Conservation (phyloP, 2,113 vertebrate genomes). For the Felis chaus region DNA sequence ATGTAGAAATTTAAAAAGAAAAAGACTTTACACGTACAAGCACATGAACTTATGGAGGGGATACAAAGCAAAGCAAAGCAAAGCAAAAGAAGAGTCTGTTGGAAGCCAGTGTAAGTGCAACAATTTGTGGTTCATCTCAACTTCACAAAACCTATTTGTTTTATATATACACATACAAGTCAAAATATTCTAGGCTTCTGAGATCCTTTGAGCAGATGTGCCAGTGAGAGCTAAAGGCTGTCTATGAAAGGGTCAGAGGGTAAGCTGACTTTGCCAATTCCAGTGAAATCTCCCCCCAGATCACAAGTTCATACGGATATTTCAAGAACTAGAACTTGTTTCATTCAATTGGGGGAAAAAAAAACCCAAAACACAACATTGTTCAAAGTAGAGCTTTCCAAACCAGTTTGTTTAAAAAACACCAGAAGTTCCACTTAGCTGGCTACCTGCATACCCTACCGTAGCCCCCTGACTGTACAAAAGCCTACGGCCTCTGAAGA, state of each 20-base stretch:
- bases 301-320: background rate
- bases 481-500: background rate
- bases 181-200: background rate
- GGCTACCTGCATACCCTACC: background rate
- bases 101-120: background rate
- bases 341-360: background rate
- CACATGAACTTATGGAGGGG: background rate
- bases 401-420: conserved; percentile 5
- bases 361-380: background rate
- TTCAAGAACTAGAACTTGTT: conserved; percentile 39
- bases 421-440: background rate
- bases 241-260: background rate
- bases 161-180: background rate
- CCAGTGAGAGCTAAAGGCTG: background rate
- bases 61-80: background rate
- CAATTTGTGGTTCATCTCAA: background rate
- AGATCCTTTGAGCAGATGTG: background rate
- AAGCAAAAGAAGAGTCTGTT: background rate
- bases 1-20: background rate
- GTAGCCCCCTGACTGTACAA: background rate
- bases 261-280: background rate
- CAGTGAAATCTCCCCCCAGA: background rate
- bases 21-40: background rate
- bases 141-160: conserved; percentile 6
- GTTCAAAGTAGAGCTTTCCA: background rate